These are phyloP conservation scores for Pheosia tremula DNA, from an alignment of 2,888 invertebrate species.

Conservation along the genomic window DNA sequence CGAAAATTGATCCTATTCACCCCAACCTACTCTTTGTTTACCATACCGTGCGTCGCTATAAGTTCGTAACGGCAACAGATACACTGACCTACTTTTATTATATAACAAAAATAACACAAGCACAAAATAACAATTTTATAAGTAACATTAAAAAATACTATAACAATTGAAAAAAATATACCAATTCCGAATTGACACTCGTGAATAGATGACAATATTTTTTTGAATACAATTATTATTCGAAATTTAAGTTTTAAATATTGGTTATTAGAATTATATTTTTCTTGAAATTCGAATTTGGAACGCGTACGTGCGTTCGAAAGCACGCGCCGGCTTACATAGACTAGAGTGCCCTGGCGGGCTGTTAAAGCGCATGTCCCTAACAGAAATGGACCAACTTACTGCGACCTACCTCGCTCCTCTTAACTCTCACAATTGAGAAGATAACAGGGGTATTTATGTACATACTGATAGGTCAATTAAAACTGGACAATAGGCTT, in stretches of 20 bases:
- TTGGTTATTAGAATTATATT: constrained; percentile 10
- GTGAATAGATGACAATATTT: background rate
- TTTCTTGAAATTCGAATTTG: constrained; percentile 24
- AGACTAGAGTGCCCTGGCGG: constrained; percentile 62
- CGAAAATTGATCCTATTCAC: constrained; percentile 23
- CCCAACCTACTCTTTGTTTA: constrained; percentile 32
- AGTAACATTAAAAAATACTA: background rate
- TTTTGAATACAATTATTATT: background rate
- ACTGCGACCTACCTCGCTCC: constrained; percentile 45
- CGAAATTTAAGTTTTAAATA: constrained; percentile 10
- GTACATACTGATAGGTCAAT: constrained; percentile 34
- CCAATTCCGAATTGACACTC: constrained; percentile 9
- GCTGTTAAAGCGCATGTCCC: constrained; percentile 65
- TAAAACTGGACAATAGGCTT: constrained; percentile 43
- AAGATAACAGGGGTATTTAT: constrained; percentile 16
- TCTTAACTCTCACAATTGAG: constrained; percentile 11
- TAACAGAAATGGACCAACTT: constrained; percentile 43
- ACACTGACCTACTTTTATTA: constrained; percentile 43
- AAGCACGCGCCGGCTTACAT: constrained; percentile 47
- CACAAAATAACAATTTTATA: background rate
- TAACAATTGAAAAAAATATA: constrained; percentile 4
- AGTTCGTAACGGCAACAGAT: constrained; percentile 50
- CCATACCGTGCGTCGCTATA: constrained; percentile 32
- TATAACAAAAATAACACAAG: constrained; percentile 5
- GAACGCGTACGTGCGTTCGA: constrained; percentile 49